Evolutionary conservation across 2,113 vertebrate genomes (phyloP), one percentile per base, ranked within the genome.

Genomic region (Collichthys lucidus): DNA sequence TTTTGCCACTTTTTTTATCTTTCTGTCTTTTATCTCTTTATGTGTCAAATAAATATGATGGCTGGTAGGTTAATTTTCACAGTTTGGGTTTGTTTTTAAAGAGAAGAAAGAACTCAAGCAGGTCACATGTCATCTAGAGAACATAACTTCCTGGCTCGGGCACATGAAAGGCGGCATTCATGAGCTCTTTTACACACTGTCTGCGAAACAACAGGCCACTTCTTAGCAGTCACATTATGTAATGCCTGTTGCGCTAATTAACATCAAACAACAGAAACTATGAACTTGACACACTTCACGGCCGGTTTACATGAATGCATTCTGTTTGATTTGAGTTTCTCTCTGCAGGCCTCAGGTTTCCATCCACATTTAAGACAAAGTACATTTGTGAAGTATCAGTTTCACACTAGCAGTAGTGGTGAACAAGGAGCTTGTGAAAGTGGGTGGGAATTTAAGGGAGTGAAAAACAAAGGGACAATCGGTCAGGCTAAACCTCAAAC

Each of bases 101-200:
- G 74, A 74, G 64, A 74, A 70, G 72, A 91, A 79, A 77, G 77
- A 82, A 68, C 57, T 59, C 26, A 56, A 85, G 72, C 50, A 59
- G 86, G 90, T 94, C 94, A 93, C 92, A 90, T 94, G 93, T 75
- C 75, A 76, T 26, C 61, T 75, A 76, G 86, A 46, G 56, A 81
- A 70, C 89, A 50, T 24, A 77, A 72, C 68, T 60, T 53, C 68
- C 47, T 72, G 53, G 26, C 72, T 80, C 71, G 4, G 69, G 78
- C 69, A 89, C 74, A 93, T 93, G 84, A 92, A 95, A 92, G 82
- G 88, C 79, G 16, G 87, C 90, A 89, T 94, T 96, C 91, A 92
- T 88, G 57, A 85, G 85, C 65, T 66, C 79, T 78, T 83, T 83
- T 64, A 81, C 78, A 90, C 82, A 81, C 69, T 8, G 77, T 76